A percentile compares a stretch with the other conserved stretches of the same genome.
These are phyloP conservation scores for Naso thynnoides DNA, from an alignment of 2,797 vertebrate species.

Conservation along the genomic window DNA sequence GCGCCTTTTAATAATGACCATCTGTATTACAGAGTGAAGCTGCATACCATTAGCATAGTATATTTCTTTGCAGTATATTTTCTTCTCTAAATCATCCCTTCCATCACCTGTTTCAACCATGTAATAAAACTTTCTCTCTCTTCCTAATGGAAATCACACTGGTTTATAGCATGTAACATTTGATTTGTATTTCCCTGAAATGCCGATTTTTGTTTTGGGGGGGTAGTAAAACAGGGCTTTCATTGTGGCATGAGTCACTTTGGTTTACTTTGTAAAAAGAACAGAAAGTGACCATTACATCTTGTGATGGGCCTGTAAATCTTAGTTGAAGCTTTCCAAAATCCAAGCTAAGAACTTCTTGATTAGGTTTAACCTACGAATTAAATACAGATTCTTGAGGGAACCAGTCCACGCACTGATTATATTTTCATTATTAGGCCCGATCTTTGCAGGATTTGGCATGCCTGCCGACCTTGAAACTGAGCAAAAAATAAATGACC, in stretches of 20 bases:
- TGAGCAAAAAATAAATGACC: slow-evolving; percentile 64
- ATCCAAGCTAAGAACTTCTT: neutral
- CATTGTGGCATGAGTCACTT: slow-evolving; percentile 1
- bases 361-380: neutral
- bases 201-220: neutral
- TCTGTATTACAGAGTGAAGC: slow-evolving; percentile 25
- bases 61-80: no score
- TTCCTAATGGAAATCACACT: slow-evolving; percentile 23
- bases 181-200: neutral
- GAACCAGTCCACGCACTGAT: slow-evolving; percentile 19
- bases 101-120: neutral
- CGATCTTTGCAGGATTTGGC: slow-evolving; percentile 34
- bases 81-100: no score
- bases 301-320: slow-evolving; percentile 11
- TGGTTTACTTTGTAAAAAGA: slow-evolving; percentile 7
- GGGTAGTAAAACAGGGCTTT: neutral
- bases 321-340: neutral
- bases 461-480: slow-evolving; percentile 55
- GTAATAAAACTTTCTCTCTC: slow-evolving; percentile 18
- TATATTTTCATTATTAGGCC: slow-evolving; percentile 29
- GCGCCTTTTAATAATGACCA: slow-evolving; percentile 31
- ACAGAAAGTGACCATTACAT: slow-evolving; percentile 7
- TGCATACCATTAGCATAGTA: slow-evolving; percentile 22
- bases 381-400: slow-evolving; percentile 15
- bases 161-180: slow-evolving; percentile 9